Evolutionary conservation across 2,888 invertebrate genomes (phyloP).

Genomic region (Hypomecis punctinalis): DNA sequence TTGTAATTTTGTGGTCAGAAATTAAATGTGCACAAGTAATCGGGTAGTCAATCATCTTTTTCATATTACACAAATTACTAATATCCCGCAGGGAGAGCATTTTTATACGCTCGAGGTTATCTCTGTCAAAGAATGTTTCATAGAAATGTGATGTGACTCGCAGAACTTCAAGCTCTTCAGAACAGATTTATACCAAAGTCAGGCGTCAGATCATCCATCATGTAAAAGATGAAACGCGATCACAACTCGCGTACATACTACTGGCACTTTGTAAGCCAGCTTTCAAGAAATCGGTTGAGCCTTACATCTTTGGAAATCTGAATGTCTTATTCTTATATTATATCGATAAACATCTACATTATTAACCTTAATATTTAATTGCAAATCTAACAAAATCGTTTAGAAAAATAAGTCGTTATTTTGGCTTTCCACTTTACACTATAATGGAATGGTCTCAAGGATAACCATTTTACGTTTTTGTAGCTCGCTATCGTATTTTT

Average conservation of each 20-base stretch:
- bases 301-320: constrained; percentile 82
- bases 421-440: constrained; percentile 80
- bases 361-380: constrained; percentile 73
- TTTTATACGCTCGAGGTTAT: no score
- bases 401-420: constrained; percentile 84
- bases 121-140: no score
- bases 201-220: neutral
- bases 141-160: no score
- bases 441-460: constrained; percentile 82
- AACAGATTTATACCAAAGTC: neutral
- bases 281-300: constrained; percentile 79
- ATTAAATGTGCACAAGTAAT: no score
- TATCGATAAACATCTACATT: constrained; percentile 80
- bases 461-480: constrained; percentile 69
- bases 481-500: constrained; percentile 57
- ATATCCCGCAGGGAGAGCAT: no score
- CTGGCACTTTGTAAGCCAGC: constrained; percentile 65
- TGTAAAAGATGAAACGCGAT: neutral
- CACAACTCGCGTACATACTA: constrained; percentile 28
- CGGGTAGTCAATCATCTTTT: no score
- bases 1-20: no score
- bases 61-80: no score
- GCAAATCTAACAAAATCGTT: constrained; percentile 82
- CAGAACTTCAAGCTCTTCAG: no score
- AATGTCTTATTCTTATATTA: constrained; percentile 69